These are phyloP conservation scores for Galerucella calmariensis DNA, from an alignment of 2,888 invertebrate species.

Conservation along the genomic window DNA sequence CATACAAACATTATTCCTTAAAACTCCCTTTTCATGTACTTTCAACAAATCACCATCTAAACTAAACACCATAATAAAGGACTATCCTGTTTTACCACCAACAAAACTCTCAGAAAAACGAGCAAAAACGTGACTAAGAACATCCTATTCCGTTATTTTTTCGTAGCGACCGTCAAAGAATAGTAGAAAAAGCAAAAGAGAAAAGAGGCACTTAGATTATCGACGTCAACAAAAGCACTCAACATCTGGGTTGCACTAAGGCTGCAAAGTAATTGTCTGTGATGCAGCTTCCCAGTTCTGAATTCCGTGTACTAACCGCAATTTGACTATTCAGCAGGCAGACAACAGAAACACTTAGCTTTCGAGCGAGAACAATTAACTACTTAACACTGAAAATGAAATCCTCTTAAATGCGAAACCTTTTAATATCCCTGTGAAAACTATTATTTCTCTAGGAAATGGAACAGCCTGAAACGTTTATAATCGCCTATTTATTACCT, in stretches of 20 bases:
- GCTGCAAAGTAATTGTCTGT: constrained; percentile 31
- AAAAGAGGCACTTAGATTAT: constrained; percentile 31
- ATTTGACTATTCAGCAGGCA: constrained; percentile 35
- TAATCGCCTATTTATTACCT: constrained; percentile 11
- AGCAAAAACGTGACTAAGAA: constrained; percentile 25
- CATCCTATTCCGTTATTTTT: constrained; percentile 18
- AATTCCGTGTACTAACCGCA: constrained; percentile 27
- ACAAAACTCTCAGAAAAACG: not conserved
- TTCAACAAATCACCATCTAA: not conserved
- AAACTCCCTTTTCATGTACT: not conserved
- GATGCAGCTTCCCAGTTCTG: constrained; percentile 29
- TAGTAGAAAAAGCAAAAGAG: constrained; percentile 14
- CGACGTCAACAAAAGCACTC: constrained; percentile 28
- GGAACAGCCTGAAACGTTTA: not conserved
- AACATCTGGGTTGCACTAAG: constrained; percentile 33
- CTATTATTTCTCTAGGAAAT: constrained; percentile 18
- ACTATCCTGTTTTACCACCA: not conserved
- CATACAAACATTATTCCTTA: not conserved
- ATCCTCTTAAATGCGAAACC: constrained; percentile 30
- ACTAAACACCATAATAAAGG: not conserved
- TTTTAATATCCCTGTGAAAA: constrained; percentile 27
- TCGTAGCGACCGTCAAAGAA: constrained; percentile 14
- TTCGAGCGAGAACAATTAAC: constrained; percentile 31
- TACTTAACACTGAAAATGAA: constrained; percentile 30
- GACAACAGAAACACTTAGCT: constrained; percentile 34